Base-by-base conservation (phyloP, 2,888 invertebrate genomes). In the Synanthedon andrenaeformis region DNA sequence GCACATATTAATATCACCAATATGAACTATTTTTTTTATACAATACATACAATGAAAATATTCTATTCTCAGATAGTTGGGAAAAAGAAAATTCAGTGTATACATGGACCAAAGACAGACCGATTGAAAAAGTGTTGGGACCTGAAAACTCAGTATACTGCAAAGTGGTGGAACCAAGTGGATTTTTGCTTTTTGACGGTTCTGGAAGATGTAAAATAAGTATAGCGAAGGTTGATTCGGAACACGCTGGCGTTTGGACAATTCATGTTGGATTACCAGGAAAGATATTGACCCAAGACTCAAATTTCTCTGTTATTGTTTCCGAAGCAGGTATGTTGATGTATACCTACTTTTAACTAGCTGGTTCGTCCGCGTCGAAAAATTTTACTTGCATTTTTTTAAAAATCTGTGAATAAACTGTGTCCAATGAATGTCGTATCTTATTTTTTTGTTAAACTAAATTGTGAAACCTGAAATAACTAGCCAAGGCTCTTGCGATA, bases 81-180 rank as follows among this genome's bases (percentile, higher is more conserved):
- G 45, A 51, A 8, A 53, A 52, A n/a, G 51, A 54, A 41, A 51
- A 49, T 4, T 54, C 53, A 3, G 54, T 35, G 10, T 49, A 58
- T 1, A 52, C 53, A 2, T 73, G 72, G 67, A 59, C 51, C 13
- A 55, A 63, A 41, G 74, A 75, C 45, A 63, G 60, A 17, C 58
- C 72, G 3, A 65, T 79, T 0, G 57, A 67, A 23, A 55, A 60
- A 35, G 55, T 56, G 1, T 41, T 82, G 6, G 85, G 86, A 0
- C 75, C 83, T 0, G 69, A 70, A 52, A 61, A 74, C 52, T 70
- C 76, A 0, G 63, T 78, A 0, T 85, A 79, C 65, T 87, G 87
- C 58, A 71, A 59, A 54, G 55, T 83, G 1, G 55, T 60, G 4
- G 70, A 75, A 41, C 68, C 74, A 0, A 48, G 52, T 12, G 66